Evolutionary conservation across 2,113 vertebrate species (phyloP).

Genomic region (Ptilonorhynchus violaceus): DNA sequence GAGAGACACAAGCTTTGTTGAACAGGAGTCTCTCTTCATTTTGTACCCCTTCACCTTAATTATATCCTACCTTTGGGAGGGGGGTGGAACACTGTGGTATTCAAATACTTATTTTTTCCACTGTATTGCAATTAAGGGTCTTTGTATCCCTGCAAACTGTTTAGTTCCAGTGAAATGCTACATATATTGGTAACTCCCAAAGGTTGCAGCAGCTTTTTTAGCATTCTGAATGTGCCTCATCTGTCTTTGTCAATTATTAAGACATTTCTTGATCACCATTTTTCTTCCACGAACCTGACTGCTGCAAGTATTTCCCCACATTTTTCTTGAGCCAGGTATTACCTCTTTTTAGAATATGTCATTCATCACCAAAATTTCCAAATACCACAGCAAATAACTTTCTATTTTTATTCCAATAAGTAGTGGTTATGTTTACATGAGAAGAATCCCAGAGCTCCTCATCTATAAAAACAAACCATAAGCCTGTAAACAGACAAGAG

Average conservation of each 20-base stretch:
- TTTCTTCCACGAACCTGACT: background rate
- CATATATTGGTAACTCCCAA: background rate
- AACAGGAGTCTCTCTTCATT: background rate
- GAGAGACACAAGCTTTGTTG: background rate
- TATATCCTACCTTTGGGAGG: accelerated
- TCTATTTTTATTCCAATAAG: background rate
- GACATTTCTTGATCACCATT: background rate
- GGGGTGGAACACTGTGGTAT: background rate
- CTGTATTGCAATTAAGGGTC: background rate
- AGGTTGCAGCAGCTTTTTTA: background rate
- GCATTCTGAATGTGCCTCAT: background rate
- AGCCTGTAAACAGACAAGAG: background rate
- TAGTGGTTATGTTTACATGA: background rate
- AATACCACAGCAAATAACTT: constrained; percentile 21
- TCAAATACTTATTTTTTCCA: background rate
- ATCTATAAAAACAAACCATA: background rate
- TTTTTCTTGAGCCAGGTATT: background rate
- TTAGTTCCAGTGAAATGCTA: background rate
- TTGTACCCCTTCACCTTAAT: background rate
- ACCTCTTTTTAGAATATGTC: background rate
- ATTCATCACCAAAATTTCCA: constrained; percentile 19
- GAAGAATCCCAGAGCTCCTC: background rate
- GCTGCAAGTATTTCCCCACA: constrained; percentile 27
- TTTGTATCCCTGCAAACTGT: background rate
- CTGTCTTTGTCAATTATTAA: constrained; percentile 5